phyloP scores from a whole-genome alignment of 2,888 invertebrate genomes.

The Gortyna flavago region DNA sequence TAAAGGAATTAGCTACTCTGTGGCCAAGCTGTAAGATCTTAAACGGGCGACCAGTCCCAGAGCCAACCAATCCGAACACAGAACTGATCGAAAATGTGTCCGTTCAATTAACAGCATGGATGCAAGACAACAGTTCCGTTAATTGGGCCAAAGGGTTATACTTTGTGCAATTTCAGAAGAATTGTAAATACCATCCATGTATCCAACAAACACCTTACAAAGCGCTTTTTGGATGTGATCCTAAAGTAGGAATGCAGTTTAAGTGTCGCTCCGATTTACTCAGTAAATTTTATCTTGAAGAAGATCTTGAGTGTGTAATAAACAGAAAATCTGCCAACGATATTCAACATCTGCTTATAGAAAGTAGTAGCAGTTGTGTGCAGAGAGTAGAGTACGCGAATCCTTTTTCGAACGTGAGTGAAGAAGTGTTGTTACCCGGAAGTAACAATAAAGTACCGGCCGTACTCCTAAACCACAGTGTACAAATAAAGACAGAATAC shows the following conservation, averaged over 20 bases:
- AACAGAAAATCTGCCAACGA: background rate
- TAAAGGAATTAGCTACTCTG: conserved; percentile 25
- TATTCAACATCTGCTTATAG: background rate
- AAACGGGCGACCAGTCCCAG: conserved; percentile 21
- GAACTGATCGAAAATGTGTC: background rate
- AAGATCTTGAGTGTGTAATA: conserved; percentile 25
- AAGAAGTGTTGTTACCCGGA: background rate
- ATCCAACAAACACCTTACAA: conserved; percentile 32
- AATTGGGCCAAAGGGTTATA: conserved; percentile 42
- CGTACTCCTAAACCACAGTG: background rate
- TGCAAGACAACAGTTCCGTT: conserved; percentile 24
- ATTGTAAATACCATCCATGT: conserved; percentile 14
- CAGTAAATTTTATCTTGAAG: conserved; percentile 5
- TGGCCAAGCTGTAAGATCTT: conserved; percentile 41
- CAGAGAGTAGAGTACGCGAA: conserved; percentile 10
- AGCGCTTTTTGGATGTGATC: conserved; percentile 35
- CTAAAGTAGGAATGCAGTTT: conserved; percentile 13
- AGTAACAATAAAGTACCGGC: background rate
- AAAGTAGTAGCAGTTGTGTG: background rate
- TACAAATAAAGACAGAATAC: conserved; percentile 22
- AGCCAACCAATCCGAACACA: too few species aligned
- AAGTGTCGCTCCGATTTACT: background rate
- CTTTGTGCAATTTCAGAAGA: conserved; percentile 45
- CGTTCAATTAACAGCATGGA: conserved; percentile 19
- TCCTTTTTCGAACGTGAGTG: conserved; percentile 4